A percentile compares a stretch with the other conserved stretches of the same genome.
phyloP scores from a whole-genome alignment of 2,797 vertebrate species.

The Micrastur ruficollis region DNA sequence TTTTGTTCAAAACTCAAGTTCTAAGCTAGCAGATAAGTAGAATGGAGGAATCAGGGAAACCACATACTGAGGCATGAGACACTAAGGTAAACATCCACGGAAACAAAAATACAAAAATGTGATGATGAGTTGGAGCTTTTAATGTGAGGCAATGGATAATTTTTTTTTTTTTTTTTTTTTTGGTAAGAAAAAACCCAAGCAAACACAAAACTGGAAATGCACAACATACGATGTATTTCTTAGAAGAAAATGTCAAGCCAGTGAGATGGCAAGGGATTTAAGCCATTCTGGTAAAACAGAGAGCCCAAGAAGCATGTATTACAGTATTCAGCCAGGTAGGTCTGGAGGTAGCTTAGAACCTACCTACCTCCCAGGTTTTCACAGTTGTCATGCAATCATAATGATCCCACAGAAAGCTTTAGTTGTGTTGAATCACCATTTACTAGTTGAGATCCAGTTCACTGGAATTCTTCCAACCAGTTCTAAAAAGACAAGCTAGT shows the following conservation, averaged over 20 bases:
- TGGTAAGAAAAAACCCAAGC: accelerated
- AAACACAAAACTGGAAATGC: background rate
- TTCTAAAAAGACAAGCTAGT: background rate
- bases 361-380: background rate
- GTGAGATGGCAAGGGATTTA: background rate
- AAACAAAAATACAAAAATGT: background rate
- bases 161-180: background rate
- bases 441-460: background rate
- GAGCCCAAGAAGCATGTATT: background rate
- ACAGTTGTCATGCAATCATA: background rate
- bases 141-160: background rate
- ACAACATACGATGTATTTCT: background rate
- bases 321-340: background rate
- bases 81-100: background rate
- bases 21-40: background rate
- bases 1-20: background rate
- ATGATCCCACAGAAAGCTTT: background rate
- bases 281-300: background rate
- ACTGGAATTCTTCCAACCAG: background rate
- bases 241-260: background rate
- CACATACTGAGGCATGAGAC: background rate
- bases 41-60: background rate
- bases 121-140: background rate
- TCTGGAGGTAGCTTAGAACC: background rate
- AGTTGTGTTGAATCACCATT: background rate